Evolutionary conservation across 1,140 invertebrate species (phyloP).

Genomic region (Semibalanus balanoides): DNA sequence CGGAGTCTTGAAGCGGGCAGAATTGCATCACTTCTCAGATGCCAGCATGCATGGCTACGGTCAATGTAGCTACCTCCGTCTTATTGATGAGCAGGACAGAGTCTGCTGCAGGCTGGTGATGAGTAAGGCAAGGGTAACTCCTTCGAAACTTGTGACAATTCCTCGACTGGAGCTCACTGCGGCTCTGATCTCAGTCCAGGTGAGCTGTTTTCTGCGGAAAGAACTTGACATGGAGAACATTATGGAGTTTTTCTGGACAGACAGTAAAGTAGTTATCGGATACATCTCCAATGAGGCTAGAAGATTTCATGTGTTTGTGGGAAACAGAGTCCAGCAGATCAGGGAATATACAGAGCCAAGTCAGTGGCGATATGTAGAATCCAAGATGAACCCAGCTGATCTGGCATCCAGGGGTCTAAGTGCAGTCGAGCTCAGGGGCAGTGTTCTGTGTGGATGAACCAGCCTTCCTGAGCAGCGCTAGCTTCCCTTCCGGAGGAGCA

Average conservation of each 20-base stretch:
- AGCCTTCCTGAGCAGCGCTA: no score
- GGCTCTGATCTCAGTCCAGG: background rate
- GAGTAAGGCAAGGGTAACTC: background rate
- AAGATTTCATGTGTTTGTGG: background rate
- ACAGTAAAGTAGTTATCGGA: background rate
- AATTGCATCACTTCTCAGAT: background rate
- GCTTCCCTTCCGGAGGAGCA: no score
- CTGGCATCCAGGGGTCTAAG: no score
- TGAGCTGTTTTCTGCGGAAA: background rate
- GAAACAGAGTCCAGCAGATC: background rate
- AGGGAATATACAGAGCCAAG: background rate
- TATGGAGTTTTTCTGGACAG: background rate
- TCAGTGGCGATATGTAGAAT: background rate
- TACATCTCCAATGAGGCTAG: background rate
- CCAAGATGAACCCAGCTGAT: no score
- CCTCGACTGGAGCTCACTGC: background rate
- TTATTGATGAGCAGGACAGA: background rate
- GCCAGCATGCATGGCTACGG: background rate
- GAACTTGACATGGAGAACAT: background rate
- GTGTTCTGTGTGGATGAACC: no score
- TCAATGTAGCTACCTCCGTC: background rate
- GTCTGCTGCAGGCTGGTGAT: background rate
- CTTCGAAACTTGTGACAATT: background rate
- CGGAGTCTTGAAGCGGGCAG: background rate
- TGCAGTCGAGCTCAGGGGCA: no score